phyloP scores from a whole-genome alignment of 64 coral and sea anemone genomes.

The Anthopleura sola region DNA sequence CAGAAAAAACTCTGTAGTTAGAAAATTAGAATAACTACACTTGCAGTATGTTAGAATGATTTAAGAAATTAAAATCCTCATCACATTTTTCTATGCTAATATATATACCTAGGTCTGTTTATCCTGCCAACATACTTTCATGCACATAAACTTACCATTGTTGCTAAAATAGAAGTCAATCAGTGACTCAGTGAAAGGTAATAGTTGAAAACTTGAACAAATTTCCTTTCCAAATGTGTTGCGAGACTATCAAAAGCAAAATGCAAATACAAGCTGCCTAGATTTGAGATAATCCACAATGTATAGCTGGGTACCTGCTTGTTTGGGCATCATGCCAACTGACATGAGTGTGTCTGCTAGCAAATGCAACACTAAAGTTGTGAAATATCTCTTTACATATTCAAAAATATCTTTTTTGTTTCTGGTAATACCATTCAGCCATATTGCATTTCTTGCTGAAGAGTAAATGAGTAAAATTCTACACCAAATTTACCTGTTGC shows the following conservation, averaged over 20 bases:
- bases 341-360: not conserved
- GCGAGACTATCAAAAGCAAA: not conserved
- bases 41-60: too few relatives aligned
- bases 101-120: too few relatives aligned
- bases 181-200: not conserved
- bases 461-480: not conserved
- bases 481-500: not conserved
- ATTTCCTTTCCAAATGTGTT: not conserved
- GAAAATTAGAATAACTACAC: too few relatives aligned
- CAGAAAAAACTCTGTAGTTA: too few relatives aligned
- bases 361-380: too few relatives aligned
- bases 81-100: too few relatives aligned
- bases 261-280: not conserved
- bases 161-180: not conserved
- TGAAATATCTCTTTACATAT: too few relatives aligned
- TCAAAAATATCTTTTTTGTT: not conserved
- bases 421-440: not conserved
- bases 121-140: too few relatives aligned
- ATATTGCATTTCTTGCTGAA: not conserved
- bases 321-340: conserved; percentile 2
- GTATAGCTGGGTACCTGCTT: not conserved
- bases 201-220: not conserved
- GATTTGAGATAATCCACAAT: not conserved
- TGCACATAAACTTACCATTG: not conserved
- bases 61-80: too few relatives aligned